Base-by-base conservation (phyloP, 2,797 vertebrate genomes). In the Harpagifer antarcticus region DNA sequence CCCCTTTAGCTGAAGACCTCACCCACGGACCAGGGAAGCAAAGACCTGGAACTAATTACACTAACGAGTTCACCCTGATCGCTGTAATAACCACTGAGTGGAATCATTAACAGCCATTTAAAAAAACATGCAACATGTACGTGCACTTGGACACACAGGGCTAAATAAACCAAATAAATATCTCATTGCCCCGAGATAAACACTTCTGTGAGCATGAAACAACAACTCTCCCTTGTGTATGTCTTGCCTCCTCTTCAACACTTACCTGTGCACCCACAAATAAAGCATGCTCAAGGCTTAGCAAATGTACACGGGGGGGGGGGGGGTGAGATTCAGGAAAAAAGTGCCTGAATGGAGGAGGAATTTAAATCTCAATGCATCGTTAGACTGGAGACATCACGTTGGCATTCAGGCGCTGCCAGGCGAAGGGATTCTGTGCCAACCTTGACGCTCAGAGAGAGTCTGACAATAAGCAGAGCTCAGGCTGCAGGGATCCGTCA, bases 1-100 rank as follows among this genome's bases (percentile, higher is more conserved):
- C 82, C 85, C 81, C 90, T 86, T 90, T 79, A 87, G 87, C 90
- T 59, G 45, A 77, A 88, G 80, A 88, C 90, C 86, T 91, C 89
- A 88, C 92, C 88, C 90, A 83, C 78, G 53, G 82, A 91, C 85
- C 82, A 84, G 89, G 40, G 78, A 89, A 62, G 92, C 93, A 89
- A 78, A 91, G 90, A 89, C 78, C 93, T 94, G 92, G 92, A 95
- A 95, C 92, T 92, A 95, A 95, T 95, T 86, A 87, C 88, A 63
- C 92, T 94, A 95, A 95, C 88, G 89, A 95, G 94, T 94, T 93
- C 88, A 89, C 82, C 85, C 84, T 80, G 82, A 86, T 88, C 73
- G 70, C 85, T 78, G 84, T 74, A 74, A 86, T 63, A 76, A 53
- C 40, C 42, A 74, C 74, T 70, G 77, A 90, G 83, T 73, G 74